Evolutionary conservation across 1,140 invertebrate genomes (phyloP), one percentile per base, ranked within the genome.

Genomic region (Drosophila dunni): DNA sequence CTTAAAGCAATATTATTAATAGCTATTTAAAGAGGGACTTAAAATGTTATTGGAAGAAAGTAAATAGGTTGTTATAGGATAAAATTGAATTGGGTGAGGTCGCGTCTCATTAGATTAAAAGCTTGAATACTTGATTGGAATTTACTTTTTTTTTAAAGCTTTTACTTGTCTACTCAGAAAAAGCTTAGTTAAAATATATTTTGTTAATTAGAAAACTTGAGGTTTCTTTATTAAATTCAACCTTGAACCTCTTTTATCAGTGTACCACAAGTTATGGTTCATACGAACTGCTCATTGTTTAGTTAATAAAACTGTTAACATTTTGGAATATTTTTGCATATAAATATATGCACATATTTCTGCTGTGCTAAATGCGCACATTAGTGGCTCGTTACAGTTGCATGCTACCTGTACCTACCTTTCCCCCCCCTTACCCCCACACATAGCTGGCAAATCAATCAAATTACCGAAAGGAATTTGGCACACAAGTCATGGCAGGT

Each of bases 301-400:
- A 69, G 57, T 34, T 38, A 69, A 53, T 62, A 36, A 20, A 29
- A 44, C 70, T 62, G 61, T 70, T 83, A 20, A 61, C 51, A 38
- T 60, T 45, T 63, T 53, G 13, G 38, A 13, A 38, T 29, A 34
- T 42, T 11, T 40, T 3, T 20, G 3, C n/a, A n/a, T n/a, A n/a
- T n/a, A n/a, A n/a, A n/a, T n/a, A 51, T 33, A 33, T 72, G 24
- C 24, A 3, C 24, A 10, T 70, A 63, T 74, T 78, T 74, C 46
- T 67, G 57, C 67, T 61, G 79, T 76, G 81, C 79, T 86, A 88
- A 88, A 88, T 86, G 79, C 79, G 54, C 74, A 79, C 82, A 86
- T 86, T 86, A 86, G 82, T 86, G 79, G 76, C 82, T 86, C 83
- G 82, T 86, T 86, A 86, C 82, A 86, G 61, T 88, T 86, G 83